Evolutionary conservation across 2,888 invertebrate genomes (phyloP).

Genomic region (Phortica magna): DNA sequence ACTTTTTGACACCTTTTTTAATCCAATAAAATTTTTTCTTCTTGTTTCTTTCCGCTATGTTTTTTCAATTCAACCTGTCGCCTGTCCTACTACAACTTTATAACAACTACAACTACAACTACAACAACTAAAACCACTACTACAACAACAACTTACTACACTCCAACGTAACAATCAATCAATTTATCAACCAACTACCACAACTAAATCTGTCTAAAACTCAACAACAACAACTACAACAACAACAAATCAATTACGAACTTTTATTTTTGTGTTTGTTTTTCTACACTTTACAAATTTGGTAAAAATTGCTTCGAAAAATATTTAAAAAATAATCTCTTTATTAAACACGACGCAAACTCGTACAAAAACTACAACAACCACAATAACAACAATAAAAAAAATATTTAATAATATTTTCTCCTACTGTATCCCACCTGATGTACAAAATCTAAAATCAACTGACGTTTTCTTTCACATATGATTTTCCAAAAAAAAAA

Average conservation of each 20-base stretch:
- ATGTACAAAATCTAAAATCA: neutral
- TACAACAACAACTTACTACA: constrained; percentile 43
- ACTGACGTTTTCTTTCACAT: neutral
- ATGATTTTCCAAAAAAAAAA: neutral
- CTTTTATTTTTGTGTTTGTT: too few species aligned
- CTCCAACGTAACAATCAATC: constrained; percentile 40
- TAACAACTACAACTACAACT: constrained; percentile 30
- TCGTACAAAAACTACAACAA: neutral
- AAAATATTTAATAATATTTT: neutral
- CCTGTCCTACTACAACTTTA: constrained; percentile 46
- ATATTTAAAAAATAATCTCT: neutral
- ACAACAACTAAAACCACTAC: constrained; percentile 47
- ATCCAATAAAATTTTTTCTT: constrained; percentile 10
- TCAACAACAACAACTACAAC: neutral
- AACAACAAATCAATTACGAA: neutral
- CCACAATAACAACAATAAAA: neutral
- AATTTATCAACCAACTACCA: constrained; percentile 11
- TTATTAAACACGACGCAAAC: neutral
- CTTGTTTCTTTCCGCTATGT: constrained; percentile 40
- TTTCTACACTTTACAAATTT: neutral
- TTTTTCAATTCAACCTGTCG: constrained; percentile 48
- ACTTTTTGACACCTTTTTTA: constrained; percentile 36
- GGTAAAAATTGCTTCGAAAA: neutral
- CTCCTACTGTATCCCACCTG: neutral
- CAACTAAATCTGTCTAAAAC: neutral